A percentile compares a stretch with the other conserved stretches of the same genome.
phyloP scores from a whole-genome alignment of 64 coral and sea anemone species.

The Stichodactyla mertensii region DNA sequence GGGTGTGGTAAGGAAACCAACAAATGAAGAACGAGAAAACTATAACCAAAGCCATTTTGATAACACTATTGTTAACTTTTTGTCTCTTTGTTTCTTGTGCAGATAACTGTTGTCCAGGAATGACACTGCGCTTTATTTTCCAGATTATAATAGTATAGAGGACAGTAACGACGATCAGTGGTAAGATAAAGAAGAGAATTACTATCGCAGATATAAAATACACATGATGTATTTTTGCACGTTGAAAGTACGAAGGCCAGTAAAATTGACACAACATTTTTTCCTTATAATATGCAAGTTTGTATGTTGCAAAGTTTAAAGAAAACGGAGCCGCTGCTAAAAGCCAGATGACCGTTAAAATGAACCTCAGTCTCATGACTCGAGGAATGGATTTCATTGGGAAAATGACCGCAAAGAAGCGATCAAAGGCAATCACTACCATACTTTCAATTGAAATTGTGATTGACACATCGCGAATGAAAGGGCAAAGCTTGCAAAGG shows the following conservation, averaged over 20 bases:
- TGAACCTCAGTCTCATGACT: background rate
- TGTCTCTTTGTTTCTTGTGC: background rate
- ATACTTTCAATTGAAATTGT: background rate
- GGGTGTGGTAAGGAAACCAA: background rate
- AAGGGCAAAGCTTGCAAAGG: background rate
- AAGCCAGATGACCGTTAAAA: background rate
- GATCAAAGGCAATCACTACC: constrained; percentile 8
- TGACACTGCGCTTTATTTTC: background rate
- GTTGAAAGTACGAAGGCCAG: background rate
- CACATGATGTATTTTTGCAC: background rate
- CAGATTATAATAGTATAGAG: background rate
- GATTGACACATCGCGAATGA: background rate
- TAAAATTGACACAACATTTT: background rate
- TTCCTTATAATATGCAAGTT: background rate
- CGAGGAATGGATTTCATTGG: background rate
- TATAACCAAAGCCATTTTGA: constrained; percentile 1
- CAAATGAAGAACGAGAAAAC: background rate
- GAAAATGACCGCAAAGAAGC: constrained; percentile 2
- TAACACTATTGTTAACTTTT: background rate
- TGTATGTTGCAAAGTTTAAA: background rate
- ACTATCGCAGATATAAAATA: background rate
- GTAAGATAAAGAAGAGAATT: background rate
- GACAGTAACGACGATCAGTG: background rate
- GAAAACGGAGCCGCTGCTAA: background rate
- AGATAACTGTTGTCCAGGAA: background rate